Evolutionary conservation across 2,797 vertebrate genomes (phyloP), one percentile per base, ranked within the genome.

Genomic region (Gambelia wislizenii): DNA sequence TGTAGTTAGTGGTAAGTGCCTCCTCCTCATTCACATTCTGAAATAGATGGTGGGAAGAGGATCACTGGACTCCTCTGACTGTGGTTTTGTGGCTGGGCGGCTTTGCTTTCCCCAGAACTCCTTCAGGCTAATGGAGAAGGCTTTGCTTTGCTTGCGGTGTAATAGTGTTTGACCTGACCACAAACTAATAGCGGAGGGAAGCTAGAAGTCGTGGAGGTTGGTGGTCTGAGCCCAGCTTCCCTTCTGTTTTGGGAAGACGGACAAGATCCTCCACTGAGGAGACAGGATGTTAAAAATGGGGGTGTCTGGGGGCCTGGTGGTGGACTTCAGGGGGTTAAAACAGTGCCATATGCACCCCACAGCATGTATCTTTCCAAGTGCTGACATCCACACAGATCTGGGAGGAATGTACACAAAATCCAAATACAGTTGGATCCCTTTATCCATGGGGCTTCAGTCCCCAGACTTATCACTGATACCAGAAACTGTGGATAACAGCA

Each of bases 1-100:
- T 80, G 2, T n/a, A 83, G 56, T 30, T 47, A 42, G 36, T 2
- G 52, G 75, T 89, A 67, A n/a, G n/a, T 18, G 22, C 56, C 36
- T 54, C 80, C 36, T 54, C 80, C 8, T 77, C 33, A 2, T 47
- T 47, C 25, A 22, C 64, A 14, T 36, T 33, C 59, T 30, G 0
- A 39, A 12, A 5, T 49, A 18, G 47, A 54, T 22, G 6, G 36
- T n/a, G 30, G 72, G 47, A 39, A 69, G 49, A 14, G 22, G 59
- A 61, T 33, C 9, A 20, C 59, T 44, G 3, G 42, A 30, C 49
- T 10, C 16, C 8, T 30, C 42, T 6, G 39, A 36, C 61, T 84
- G 88, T 85, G 88, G 88, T 83, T 89, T 74, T 93, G 93, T 70
- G 80, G 89, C 74, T 79, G 84, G 64, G 72, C 6, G 52, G 16